These are phyloP conservation scores for Calliphora vomitoria DNA, from an alignment of 2,888 invertebrate genomes.

Conservation along the genomic window DNA sequence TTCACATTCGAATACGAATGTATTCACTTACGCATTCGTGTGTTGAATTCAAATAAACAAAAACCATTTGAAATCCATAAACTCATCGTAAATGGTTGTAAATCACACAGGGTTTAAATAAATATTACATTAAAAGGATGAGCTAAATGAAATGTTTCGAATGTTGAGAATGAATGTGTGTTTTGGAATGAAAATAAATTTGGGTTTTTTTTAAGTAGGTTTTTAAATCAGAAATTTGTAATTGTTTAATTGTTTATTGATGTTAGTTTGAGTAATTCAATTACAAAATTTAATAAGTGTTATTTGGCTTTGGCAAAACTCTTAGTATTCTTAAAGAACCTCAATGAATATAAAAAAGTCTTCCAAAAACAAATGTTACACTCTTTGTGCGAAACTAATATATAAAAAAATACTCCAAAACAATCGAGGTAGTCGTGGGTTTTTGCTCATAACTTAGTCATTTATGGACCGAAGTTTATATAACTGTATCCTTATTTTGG, in stretches of 20 bases:
- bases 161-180: slow-evolving; percentile 4
- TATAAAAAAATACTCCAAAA: no score
- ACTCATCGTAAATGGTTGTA: slow-evolving; percentile 45
- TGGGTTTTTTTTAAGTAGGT: background rate
- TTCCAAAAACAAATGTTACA: no score
- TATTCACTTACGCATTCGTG: slow-evolving; percentile 45
- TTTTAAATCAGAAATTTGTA: slow-evolving; percentile 22
- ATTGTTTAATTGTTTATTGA: slow-evolving; percentile 1
- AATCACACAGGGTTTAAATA: slow-evolving; percentile 58
- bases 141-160: slow-evolving; percentile 37
- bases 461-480: no score
- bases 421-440: no score
- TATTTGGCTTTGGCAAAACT: no score
- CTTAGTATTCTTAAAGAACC: no score
- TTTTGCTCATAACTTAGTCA: no score
- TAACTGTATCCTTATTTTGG: no score
- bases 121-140: slow-evolving; percentile 38
- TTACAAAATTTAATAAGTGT: no score
- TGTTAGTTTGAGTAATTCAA: background rate
- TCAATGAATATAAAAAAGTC: no score
- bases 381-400: no score
- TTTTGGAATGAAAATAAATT: slow-evolving; percentile 24
- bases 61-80: slow-evolving; percentile 16
- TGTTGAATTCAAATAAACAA: slow-evolving; percentile 53
- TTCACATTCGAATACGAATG: slow-evolving; percentile 34